Evolutionary conservation across 1,140 invertebrate species (phyloP), one percentile per base, ranked within the genome.

Genomic region (Dolichoris vasculosae): DNA sequence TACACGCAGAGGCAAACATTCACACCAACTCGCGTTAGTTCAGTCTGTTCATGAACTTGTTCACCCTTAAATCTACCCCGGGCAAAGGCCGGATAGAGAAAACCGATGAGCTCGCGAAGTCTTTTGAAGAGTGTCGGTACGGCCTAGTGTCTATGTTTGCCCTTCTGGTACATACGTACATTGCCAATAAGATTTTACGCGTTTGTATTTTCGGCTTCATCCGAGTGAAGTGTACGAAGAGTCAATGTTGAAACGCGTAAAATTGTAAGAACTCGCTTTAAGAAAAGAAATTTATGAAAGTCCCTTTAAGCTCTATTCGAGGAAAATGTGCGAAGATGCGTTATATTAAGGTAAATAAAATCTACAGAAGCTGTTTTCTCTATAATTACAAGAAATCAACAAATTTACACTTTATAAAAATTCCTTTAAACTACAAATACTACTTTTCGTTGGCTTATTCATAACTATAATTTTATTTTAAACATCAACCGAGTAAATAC

Each of bases 101-200:
- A 77, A 48, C 75, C 75, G 51, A 77, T 67, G 73, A 67, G 76
- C 75, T 48, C 51, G 51, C 59, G 26, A 55, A 84, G 48, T 84
- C 77, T 84, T 84, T 79, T 63, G 76, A 80, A 84, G 83, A 83
- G 32, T 73, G 38, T 2, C 9, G 55, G 35, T 26, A n/a, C 6
- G 46, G n/a, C 20, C 46, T 40, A 35, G 48, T 3, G 71, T 76
- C 30, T 76, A 9, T 83, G 63, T 51, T 63, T 51, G 40, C 63
- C 2, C 20, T 30, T 8, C 40, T 30, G 23, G 26, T 43, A 67
- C 63, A 7, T 67, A 63, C 23, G 35, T 79, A 55, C 76, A 30
- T 20, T 40, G 38, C 17, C 77, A 64, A 80, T 46, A n/a, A 46
- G 17, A 73, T 73, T 76, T 38, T n/a, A 23, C 82, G 40, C 73